Evolutionary conservation across 2,113 vertebrate species (phyloP), one percentile per base, ranked within the genome.

Genomic region (Calyptommatus sinebrachiatus): DNA sequence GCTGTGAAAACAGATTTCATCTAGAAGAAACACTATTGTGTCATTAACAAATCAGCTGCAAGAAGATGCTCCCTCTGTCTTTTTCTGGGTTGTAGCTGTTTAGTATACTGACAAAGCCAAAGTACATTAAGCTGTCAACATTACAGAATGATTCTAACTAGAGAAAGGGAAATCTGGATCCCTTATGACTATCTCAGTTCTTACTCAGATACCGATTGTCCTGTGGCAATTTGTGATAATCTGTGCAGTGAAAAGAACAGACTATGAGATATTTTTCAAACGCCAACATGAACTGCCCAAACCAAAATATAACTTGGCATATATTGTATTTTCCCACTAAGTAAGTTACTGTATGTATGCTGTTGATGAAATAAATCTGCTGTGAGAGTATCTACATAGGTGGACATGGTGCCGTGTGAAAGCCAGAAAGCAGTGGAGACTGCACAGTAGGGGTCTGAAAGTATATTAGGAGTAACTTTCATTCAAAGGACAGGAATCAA

Each of bases 91-190:
- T 28, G 63, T 68, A 80, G 14, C 12, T 60, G 28, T 57, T 73
- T 72, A 78, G 48, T 68, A 18, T 83, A 87, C 20, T 41, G 7
- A 81, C 18, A 80, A 74, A 73, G 61, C 1, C 31, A 45, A 46
- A 22, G 20, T 76, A 46, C 41, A 4, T 62, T 31, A 50, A 65
- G 21, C 41, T 61, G 26, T 24, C 62, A 46, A 50, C 62, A 21
- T 31, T 75, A 71, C 6, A 11, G 9, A 69, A 50, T 50, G 1
- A 85, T 68, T 11, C 41, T 50, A 72, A 61, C 6, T 24, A 83
- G 22, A 22, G 7, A 11, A 77, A 80, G 67, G 50, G 18, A 73
- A 78, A 80, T 1, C 50, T 67, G 48, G 20, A 71, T 74, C 76
- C 62, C 18, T 70, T 62, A 71, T 41, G 65, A 60, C 2, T 11